These are phyloP conservation scores for Otolemur crassicaudatus DNA, from an alignment of 2,797 vertebrate species.

Conservation along the genomic window DNA sequence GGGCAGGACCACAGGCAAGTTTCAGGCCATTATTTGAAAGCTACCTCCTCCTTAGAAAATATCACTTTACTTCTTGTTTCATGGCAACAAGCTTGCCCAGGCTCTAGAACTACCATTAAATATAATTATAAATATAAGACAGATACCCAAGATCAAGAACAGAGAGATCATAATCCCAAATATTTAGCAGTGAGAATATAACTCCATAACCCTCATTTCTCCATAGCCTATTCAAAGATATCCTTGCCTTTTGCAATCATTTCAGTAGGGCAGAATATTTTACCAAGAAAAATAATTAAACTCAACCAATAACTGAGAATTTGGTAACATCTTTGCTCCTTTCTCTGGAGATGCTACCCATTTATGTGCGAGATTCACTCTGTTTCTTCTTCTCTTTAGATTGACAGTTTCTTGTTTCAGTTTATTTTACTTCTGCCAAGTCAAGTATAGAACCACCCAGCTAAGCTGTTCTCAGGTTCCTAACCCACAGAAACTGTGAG, in stretches of 20 bases:
- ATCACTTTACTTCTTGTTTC: not conserved
- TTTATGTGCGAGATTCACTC: not conserved
- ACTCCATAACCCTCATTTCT: not conserved
- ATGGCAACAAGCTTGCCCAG: not conserved
- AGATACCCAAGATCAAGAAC: not conserved
- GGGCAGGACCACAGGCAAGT: not conserved
- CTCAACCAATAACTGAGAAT: not conserved
- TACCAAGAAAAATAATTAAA: not conserved
- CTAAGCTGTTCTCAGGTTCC: not conserved
- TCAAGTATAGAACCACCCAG: not conserved
- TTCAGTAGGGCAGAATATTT: not conserved
- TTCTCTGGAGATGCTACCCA: not conserved
- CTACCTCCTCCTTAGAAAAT: conserved; percentile 21
- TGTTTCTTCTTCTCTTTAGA: not conserved
- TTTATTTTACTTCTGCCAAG: conserved; percentile 24
- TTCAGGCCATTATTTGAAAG: conserved; percentile 50
- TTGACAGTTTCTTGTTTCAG: not conserved
- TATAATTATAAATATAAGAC: not conserved
- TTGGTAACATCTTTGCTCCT: not conserved
- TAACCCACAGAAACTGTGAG: not conserved
- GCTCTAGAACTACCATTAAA: not conserved
- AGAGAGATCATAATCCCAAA: conserved; percentile 23
- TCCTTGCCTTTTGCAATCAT: not conserved
- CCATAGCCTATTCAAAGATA: not conserved
- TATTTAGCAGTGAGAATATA: conserved; percentile 1